A percentile compares a stretch with the other conserved stretches of the same genome.
These are phyloP conservation scores for Pagrus major DNA, from an alignment of 2,113 vertebrate genomes.

Conservation along the genomic window DNA sequence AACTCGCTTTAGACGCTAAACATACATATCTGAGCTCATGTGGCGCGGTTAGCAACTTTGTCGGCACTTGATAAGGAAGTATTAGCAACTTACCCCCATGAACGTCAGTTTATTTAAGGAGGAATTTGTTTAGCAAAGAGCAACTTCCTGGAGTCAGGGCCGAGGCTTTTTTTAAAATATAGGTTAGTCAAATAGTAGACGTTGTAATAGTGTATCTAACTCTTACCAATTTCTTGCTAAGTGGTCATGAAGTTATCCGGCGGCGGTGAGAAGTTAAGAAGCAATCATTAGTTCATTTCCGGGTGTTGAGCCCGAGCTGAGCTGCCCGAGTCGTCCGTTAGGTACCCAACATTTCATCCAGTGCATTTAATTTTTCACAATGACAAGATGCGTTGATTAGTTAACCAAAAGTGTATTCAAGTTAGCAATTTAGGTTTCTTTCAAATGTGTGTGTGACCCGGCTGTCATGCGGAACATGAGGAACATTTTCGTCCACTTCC, in stretches of 20 bases:
- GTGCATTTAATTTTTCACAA: background rate
- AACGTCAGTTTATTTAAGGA: background rate
- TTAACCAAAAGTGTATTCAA: background rate
- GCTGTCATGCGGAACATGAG: constrained; percentile 15
- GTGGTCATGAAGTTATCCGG: constrained; percentile 19
- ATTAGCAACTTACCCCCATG: background rate
- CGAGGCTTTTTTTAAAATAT: background rate
- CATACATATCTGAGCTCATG: rapidly evolving
- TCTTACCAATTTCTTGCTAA: background rate
- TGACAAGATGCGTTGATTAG: background rate
- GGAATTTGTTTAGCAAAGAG: constrained; percentile 1
- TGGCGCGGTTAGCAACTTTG: background rate
- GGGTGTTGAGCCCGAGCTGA: constrained; percentile 51
- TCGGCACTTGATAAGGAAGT: background rate
- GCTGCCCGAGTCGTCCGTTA: constrained; percentile 15
- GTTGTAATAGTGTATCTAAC: rapidly evolving
- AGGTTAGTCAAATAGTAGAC: too few relatives aligned
- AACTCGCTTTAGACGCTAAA: background rate
- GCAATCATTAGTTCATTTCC: constrained; percentile 60
- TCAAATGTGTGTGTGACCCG: background rate
- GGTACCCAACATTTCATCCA: constrained; percentile 7
- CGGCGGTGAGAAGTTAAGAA: background rate
- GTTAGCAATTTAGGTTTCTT: background rate
- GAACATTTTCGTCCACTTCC: constrained; percentile 67
- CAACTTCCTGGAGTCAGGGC: background rate